Evolutionary conservation across 2,888 invertebrate genomes (phyloP).

Genomic region (Megastigmus dorsalis): DNA sequence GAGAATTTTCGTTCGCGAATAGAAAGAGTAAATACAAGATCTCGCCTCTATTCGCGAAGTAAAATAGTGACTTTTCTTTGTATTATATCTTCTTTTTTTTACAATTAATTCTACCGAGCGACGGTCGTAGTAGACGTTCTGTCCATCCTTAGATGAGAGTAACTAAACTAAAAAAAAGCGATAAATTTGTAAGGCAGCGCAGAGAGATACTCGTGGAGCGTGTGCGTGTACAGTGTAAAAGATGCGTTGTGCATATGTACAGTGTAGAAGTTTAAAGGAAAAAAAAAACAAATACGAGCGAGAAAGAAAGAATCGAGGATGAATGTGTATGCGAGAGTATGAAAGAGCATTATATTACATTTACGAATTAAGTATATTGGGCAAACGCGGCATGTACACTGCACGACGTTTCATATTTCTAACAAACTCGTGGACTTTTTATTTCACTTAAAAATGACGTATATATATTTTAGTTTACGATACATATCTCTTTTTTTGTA

Average conservation of each 20-base stretch:
- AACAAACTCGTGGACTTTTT: constrained; percentile 9
- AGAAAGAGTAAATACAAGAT: background rate
- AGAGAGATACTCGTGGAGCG: constrained; percentile 51
- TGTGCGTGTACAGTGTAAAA: constrained; percentile 74
- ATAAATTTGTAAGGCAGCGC: constrained; percentile 50
- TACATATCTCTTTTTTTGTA: constrained; percentile 44
- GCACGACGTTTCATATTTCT: constrained; percentile 49
- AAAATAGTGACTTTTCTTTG: constrained; percentile 43
- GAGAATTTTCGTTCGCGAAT: constrained; percentile 33
- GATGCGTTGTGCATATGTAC: constrained; percentile 75
- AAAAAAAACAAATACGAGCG: constrained; percentile 54
- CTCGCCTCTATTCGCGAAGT: constrained; percentile 4
- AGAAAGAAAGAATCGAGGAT: constrained; percentile 31
- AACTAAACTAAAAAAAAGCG: constrained; percentile 42
- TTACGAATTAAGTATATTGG: constrained; percentile 68
- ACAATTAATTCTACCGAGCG: constrained; percentile 45
- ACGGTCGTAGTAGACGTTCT: constrained; percentile 45
- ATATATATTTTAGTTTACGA: constrained; percentile 30
- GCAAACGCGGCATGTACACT: constrained; percentile 61
- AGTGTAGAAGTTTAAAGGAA: constrained; percentile 68
- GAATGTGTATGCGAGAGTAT: constrained; percentile 40
- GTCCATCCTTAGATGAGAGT: constrained; percentile 53
- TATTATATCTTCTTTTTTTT: constrained; percentile 47
- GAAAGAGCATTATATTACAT: constrained; percentile 65
- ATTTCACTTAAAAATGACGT: constrained; percentile 19